Evolutionary conservation across 2,113 vertebrate genomes (phyloP), one percentile per base, ranked within the genome.

Genomic region (Astatotilapia flaviijosephi): DNA sequence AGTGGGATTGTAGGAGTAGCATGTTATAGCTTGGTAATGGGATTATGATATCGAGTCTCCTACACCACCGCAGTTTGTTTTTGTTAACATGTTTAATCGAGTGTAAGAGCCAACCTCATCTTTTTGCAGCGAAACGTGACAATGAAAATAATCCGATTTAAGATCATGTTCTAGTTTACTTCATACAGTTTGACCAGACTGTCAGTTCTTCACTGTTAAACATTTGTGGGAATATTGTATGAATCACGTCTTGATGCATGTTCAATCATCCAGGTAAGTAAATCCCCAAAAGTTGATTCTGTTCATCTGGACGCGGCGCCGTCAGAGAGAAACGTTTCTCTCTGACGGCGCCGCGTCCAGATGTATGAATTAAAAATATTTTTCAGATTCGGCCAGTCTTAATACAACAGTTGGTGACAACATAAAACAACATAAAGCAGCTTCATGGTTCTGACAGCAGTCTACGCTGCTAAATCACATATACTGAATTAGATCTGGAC

Each of bases 351-450:
- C 15, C 2, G 0, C 0, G 15, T 33, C 56, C 15, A 33, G 56
- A 12, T 7, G 3, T n/a, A 4, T 62, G 31, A 62, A 62, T 62
- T 62, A 19, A 35, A 3, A 62, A 62, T 35, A 35, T n/a, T 35
- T 62, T 62, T 62, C 58, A 11, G 9, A 33, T 11, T 56, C 6
- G 12, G 1, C 6, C 23, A 5, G 3, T 62, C 9, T n/a, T 62
- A 62, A 62, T 12, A 35, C 56, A 60, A 17, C 56, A 33, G 56
- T 60, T 60, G 56, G 15, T 33, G 17, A 21, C 56, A 83, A 21
- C 56, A 83, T 75, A 75, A 89, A 88, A 21, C 56, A 83, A 21
- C 56, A 83, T 75, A 75, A 89, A 88, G 79, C 88, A 88, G 93
- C 86, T 93, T 86, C 82, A 21, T 68, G 75, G 62, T 82, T 28